Evolutionary conservation across 2,888 invertebrate genomes (phyloP), one percentile per base, ranked within the genome.

Genomic region (Agrochola macilenta): DNA sequence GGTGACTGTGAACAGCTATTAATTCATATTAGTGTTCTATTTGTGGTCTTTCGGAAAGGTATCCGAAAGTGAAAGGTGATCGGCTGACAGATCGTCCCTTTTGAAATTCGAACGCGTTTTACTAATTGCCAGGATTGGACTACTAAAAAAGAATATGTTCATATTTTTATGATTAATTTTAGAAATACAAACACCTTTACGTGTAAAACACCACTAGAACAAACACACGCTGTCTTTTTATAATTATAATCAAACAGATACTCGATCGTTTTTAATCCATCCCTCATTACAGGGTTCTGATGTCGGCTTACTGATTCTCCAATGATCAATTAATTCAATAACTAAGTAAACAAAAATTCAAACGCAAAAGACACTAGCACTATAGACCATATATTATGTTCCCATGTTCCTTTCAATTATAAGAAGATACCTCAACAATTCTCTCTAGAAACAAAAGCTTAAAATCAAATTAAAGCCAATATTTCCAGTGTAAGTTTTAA

Each of bases 1-100:
- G 83, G 86, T 85, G 89, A 87, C 89, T 89, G 87, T 89, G 90
- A 91, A 88, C 85, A 87, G 87, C 93, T 93, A 95, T 95, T 95
- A 94, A 94, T 95, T 95, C 93, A 94, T 94, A 95, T 95, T 95
- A 94, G 92, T 93, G 92, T 92, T 89, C 89, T 89, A 89, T 88
- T 87, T 85, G 73, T 87, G 79, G 80, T 79, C 81, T 84, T 89
- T 89, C 61, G 86, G 77, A 79, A 88, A 82, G 65, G 77, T 85
- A 88, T 87, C 78, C 85, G 82, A 88, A 85, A 82, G 87, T 89
- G 88, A 76, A 88, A 90, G 85, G 74, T 76, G 87, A 88, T 87
- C 82, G 69, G 74, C 66, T 82, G 89, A 80, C 76, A 76, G 73
- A 75, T 60, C 81, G 80, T 82, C 73, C 82, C 89, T 92, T 94